Evolutionary conservation across 1,140 invertebrate genomes (phyloP).

Genomic region (Tribolium castaneum): DNA sequence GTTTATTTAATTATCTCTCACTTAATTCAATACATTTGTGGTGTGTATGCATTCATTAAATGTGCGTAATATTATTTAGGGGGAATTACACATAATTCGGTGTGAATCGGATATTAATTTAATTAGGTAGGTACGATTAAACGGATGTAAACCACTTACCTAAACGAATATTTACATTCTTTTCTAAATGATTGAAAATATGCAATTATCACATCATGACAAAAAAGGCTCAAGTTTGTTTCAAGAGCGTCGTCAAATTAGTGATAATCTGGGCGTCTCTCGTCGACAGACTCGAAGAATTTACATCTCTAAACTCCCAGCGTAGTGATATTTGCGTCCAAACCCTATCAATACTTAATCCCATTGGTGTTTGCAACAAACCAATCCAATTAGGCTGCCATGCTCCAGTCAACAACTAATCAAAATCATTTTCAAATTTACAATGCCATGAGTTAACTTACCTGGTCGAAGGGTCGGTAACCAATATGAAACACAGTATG

Average conservation of each 20-base stretch:
- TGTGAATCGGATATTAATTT: background rate
- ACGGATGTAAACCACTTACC: too few species aligned
- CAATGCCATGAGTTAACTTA: constrained; percentile 56
- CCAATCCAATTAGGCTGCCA: constrained; percentile 68
- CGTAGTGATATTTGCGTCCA: constrained; percentile 67
- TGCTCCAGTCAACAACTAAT: constrained; percentile 66
- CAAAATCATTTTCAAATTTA: constrained; percentile 25
- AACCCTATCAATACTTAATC: constrained; percentile 67
- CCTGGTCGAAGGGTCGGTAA: constrained; percentile 76
- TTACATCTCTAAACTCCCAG: constrained; percentile 64
- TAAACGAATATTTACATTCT: too few species aligned
- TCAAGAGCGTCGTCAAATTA: constrained; percentile 50
- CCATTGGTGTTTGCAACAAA: constrained; percentile 68
- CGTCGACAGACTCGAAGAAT: constrained; percentile 40
- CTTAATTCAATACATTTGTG: background rate
- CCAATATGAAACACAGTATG: constrained; percentile 84
- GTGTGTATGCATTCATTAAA: background rate
- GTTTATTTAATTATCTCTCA: background rate
- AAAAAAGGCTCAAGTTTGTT: constrained; percentile 44
- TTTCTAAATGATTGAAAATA: too few species aligned
- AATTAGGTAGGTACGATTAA: background rate
- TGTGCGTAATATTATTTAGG: background rate
- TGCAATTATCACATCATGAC: too few species aligned
- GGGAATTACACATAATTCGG: background rate
- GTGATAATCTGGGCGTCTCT: constrained; percentile 51